A percentile compares a stretch with the other conserved stretches of the same genome.
Conservation (phyloP, 2,888 invertebrate genomes). For the Drosophila trichaetosa region DNA sequence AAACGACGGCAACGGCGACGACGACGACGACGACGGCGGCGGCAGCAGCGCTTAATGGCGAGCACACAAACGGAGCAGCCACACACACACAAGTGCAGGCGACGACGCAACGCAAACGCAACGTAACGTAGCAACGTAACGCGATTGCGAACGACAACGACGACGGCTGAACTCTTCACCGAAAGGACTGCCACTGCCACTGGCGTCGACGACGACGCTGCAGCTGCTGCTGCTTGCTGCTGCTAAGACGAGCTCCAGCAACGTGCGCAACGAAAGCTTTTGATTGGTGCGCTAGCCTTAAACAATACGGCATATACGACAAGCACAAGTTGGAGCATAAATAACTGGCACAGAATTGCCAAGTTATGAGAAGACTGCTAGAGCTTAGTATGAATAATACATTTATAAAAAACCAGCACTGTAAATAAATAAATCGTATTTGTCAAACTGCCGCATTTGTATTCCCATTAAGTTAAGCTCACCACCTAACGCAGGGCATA, state of each 20-base stretch:
- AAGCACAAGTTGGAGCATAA: not conserved
- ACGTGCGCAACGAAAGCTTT: constrained; percentile 54
- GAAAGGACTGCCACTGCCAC: constrained; percentile 79
- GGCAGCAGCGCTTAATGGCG: constrained; percentile 38
- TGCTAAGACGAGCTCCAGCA: constrained; percentile 38
- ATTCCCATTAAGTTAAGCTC: not conserved
- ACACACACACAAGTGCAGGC: constrained; percentile 23
- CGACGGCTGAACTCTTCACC: constrained; percentile 76
- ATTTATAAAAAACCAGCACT: not conserved
- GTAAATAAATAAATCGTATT: not conserved
- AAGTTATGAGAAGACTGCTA: not conserved
- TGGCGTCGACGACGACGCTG: constrained; percentile 55
- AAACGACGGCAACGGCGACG: constrained; percentile 30
- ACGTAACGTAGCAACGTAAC: constrained; percentile 9
- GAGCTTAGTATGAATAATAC: not conserved
- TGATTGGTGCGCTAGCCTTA: constrained; percentile 17
- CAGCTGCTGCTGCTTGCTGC: constrained; percentile 44
- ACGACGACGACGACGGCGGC: constrained; percentile 44
- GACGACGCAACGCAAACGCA: constrained; percentile 12
- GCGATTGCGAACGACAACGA: constrained; percentile 30
- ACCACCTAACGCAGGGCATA: constrained; percentile 4
- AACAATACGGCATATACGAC: constrained; percentile 21
- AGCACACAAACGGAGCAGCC: constrained; percentile 20
- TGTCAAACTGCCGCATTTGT: not conserved
- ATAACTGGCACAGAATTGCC: not conserved